Base-by-base conservation (phyloP, 2,888 invertebrate genomes). In the Galerucella calmariensis region DNA sequence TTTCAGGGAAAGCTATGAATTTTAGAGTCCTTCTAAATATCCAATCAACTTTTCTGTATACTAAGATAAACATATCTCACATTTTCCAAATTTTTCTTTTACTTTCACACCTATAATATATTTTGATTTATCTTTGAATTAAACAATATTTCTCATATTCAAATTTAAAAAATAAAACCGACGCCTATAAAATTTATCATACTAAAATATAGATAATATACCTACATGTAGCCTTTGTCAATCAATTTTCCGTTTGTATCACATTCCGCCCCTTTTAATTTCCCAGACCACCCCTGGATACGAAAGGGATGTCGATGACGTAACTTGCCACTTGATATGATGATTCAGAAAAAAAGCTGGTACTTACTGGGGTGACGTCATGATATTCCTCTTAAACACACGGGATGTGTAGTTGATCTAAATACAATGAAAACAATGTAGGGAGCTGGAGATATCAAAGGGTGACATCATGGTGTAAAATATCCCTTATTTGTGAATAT, bases 261-360 rank as follows among this genome's bases (percentile, higher is more conserved):
- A 58, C 14, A 58, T 58, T 58, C 58, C 58, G 16, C 61, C 61
- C 61, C 12, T 61, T 35, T 61, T 61, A 61, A 61, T 61, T 61
- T 61, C 35, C 35, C 6, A 61, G 12, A 61, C 61, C 27, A 61
- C 61, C 27, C 61, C 35, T 61, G 61, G 35, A 61, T 61, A n/a
- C 16, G 14, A 61, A 51, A 48, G 63, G 51, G 69, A 70, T 63
- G 69, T 70, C 56, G 70, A 65, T 70, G 63, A 65, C 65, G 70
- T 70, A 70, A 63, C 48, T 51, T 24, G n/a, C 51, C 16, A 56
- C 53, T 27, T 16, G 4, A 41, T 58, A 27, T 24, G 53, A 53
- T 70, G 70, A 70, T 56, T 70, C 65, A 70, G 70, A 70, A 69
- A 67, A 65, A 69, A 65, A 70, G 70, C 70, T 70, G 56, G 27